Evolutionary conservation across 2,797 vertebrate species (phyloP), one percentile per base, ranked within the genome.

Genomic region (Diceros bicornis): DNA sequence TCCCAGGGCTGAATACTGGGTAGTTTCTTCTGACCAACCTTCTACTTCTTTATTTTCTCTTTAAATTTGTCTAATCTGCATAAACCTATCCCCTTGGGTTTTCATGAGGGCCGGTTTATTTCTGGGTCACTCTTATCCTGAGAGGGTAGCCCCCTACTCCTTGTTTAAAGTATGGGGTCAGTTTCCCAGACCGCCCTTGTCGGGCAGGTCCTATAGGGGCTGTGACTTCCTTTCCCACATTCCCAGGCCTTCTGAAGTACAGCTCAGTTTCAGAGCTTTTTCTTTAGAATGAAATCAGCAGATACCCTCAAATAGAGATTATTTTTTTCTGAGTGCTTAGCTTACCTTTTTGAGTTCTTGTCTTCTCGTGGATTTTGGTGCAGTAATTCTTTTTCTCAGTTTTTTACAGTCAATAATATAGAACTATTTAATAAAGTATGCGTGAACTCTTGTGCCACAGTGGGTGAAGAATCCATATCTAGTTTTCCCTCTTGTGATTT

Each of bases 1-100:
- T 50, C 37, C 13, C 62, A 78, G 50, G 9, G 12, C 47, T 83
- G 47, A 78, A 61, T 88, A 34, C 27, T 44, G 57, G 57, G 62
- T 72, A 52, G 27, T 94, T 90, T 93, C 66, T 93, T 91, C 47
- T 74, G n/a, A 84, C 27, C 32, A 88, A 27, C 59, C 25, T 66
- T 59, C 16, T 1, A 37, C 34, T 84, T 96, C 18, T 41, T 64
- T 86, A 55, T 91, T 91, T 87, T 95, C 66, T 85, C 32, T 61
- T 91, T 84, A 44, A 37, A 61, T 79, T 92, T 84, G 32, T 83
- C 52, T 86, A 55, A 79, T 89, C 64, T 92, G 7, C 59, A 37
- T 89, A 59, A 55, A 62, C 18, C 64, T 97, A 32, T 89, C 23
- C 23, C 44, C 59, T n/a, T 91, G 77, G 61, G 32, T 92, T 85